A percentile compares a stretch with the other conserved stretches of the same genome.
phyloP scores from a whole-genome alignment of 2,113 vertebrate species.

The Notothenia rossii region DNA sequence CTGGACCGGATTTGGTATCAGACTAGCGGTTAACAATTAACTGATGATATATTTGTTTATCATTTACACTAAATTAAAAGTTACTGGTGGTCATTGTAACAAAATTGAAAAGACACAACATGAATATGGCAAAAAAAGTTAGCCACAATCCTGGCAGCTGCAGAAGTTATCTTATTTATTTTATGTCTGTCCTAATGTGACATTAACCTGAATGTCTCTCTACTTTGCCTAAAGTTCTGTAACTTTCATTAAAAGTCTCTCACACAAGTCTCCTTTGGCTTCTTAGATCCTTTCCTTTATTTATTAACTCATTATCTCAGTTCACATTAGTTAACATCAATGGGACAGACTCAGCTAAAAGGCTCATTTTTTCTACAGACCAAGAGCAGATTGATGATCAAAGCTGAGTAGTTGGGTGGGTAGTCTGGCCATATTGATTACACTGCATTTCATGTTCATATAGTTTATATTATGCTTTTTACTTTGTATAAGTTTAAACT shows the following conservation, averaged over 20 bases:
- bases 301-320: not conserved
- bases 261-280: not conserved
- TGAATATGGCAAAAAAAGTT: not conserved
- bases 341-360: too few species aligned
- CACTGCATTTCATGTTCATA: not conserved
- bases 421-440: not conserved
- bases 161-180: not conserved
- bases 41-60: not conserved
- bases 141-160: not conserved
- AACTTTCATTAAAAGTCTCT: constrained; percentile 1
- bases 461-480: too few species aligned
- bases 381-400: too few species aligned
- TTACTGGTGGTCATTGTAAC: too few species aligned
- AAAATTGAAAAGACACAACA: not conserved
- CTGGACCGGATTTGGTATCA: constrained; percentile 16
- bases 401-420: not conserved
- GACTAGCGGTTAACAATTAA: not conserved
- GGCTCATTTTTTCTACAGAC: too few species aligned
- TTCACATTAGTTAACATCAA: not conserved
- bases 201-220: not conserved
- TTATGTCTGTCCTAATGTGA: not conserved
- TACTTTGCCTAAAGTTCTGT: too few species aligned
- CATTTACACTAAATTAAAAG: too few species aligned
- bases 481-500: too few species aligned
- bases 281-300: not conserved